Conservation (phyloP, 2,888 invertebrate genomes). For the Tipula confusa region DNA sequence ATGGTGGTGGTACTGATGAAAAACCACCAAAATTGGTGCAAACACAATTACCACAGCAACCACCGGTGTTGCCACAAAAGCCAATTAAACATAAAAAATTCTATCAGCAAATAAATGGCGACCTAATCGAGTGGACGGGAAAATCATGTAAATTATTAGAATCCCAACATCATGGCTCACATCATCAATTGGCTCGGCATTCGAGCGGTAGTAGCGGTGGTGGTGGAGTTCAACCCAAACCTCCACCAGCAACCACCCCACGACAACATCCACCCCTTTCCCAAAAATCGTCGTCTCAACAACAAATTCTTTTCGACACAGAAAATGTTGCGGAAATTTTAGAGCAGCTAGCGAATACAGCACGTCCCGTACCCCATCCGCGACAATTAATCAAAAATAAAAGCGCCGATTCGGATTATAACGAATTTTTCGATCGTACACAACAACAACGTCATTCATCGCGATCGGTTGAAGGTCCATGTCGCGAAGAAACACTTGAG, state of each 20-base stretch:
- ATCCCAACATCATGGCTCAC: conserved; percentile 8
- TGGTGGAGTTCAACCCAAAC: conserved; percentile 28
- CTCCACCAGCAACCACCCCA: conserved; percentile 27
- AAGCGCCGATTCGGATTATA: conserved; percentile 40
- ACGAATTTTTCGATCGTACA: conserved; percentile 48
- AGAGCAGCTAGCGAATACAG: conserved; percentile 32
- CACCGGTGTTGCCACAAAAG: conserved; percentile 34
- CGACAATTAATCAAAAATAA: conserved; percentile 40
- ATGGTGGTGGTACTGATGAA: conserved; percentile 38
- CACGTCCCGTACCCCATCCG: conserved; percentile 40
- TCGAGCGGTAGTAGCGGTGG: not conserved
- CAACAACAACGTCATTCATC: conserved; percentile 50
- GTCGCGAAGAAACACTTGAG: conserved; percentile 47
- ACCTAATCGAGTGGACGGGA: conserved; percentile 49
- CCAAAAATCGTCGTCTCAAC: conserved; percentile 36
- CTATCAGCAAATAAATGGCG: conserved; percentile 50
- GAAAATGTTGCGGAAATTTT: conserved; percentile 30
- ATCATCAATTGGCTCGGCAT: conserved; percentile 28
- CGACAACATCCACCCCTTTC: conserved; percentile 37
- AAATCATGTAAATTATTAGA: not conserved
- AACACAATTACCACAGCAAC: conserved; percentile 41
- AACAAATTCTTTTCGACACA: conserved; percentile 35
- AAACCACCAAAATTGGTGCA: not conserved
- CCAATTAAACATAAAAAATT: conserved; percentile 45
- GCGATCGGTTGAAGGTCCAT: conserved; percentile 48